Evolutionary conservation across 2,888 invertebrate genomes (phyloP), one percentile per base, ranked within the genome.

Genomic region (Drosophila fungiperda): DNA sequence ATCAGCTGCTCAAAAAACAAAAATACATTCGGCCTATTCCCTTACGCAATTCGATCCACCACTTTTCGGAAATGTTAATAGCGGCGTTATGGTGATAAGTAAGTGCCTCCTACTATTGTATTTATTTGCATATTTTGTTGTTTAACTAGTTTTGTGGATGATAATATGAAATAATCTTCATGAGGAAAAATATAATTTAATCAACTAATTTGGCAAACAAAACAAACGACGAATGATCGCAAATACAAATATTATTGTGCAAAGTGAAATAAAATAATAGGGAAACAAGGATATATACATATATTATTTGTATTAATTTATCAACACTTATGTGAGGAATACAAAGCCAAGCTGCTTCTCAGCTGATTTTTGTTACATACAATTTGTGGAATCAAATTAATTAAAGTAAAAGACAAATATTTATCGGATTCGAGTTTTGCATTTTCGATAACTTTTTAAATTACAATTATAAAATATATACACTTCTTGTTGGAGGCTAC

Each of bases 401-500:
- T n/a, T 11, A 48, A 49, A 64, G 15, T 15, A 29, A 17, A 74
- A 60, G 17, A n/a, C n/a, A 20, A 23, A 12, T 42, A 40, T 23
- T 9, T 45, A n/a, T 50, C 48, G 11, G 29, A 69, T 69, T 69
- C 42, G 66, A 69, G 78, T 60, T 71, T 61, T 78, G 70, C 23
- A 63, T 73, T 78, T 69, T 73, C 52, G 62, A 88, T 69, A 83
- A 76, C 54, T 69, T 68, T 80, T 70, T 32, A 73, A 68, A 76
- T 85, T 68, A 73, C 62, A 73, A 71, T 83, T 83, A 88, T 48
- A 83, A 83, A 83, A 82, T 82, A 87, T 82, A 73, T 78, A 75
- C 64, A 78, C 49, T 67, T 76, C 26, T 52, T 54, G 65, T 65
- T 50, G 50, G 50, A 66, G 32, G 60, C 77, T 80, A 66, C 67